These are phyloP conservation scores for Acronicta alni DNA, from an alignment of 2,888 invertebrate species.

Conservation along the genomic window DNA sequence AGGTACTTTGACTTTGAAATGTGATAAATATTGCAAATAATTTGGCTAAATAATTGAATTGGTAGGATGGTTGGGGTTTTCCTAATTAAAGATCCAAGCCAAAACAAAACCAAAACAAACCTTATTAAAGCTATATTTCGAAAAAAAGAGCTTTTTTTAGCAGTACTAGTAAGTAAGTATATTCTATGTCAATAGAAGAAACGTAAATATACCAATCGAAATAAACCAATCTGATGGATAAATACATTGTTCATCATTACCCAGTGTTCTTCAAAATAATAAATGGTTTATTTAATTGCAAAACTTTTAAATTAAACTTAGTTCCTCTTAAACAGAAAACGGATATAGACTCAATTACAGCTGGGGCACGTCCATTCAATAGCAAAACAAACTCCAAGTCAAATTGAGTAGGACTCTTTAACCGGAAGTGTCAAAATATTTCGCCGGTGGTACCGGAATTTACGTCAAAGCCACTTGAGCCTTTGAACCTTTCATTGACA, in stretches of 20 bases:
- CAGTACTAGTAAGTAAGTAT: too few species aligned
- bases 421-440: conserved; percentile 47
- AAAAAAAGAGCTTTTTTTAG: too few species aligned
- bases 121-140: too few species aligned
- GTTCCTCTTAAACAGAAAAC: conserved; percentile 29
- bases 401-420: conserved; percentile 34
- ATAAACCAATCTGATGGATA: background rate
- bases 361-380: conserved; percentile 28
- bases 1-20: too few species aligned
- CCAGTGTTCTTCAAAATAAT: background rate
- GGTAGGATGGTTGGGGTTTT: too few species aligned
- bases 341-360: conserved; percentile 40
- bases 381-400: conserved; percentile 49
- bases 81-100: too few species aligned
- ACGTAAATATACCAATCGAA: too few species aligned
- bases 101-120: too few species aligned
- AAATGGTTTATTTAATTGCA: conserved; percentile 35
- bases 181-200: too few species aligned
- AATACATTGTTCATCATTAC: conserved; percentile 5
- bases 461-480: conserved; percentile 38
- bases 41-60: too few species aligned
- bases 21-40: too few species aligned
- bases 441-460: conserved; percentile 32
- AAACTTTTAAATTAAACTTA: conserved; percentile 40
- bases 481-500: conserved; percentile 46